These are phyloP conservation scores for Caenorhabditis becei DNA, from an alignment of 2,888 invertebrate species.

Conservation along the genomic window DNA sequence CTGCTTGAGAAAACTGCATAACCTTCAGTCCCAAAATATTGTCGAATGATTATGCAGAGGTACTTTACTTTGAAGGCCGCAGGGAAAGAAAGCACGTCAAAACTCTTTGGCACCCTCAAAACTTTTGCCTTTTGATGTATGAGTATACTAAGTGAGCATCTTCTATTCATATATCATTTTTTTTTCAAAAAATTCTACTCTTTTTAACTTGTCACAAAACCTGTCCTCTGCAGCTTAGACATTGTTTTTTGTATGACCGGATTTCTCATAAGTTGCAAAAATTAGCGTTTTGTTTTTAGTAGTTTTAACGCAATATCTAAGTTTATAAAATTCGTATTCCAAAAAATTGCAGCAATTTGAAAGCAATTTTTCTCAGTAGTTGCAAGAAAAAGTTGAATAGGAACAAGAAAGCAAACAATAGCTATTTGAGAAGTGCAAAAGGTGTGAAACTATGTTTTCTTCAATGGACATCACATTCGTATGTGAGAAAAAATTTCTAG, in stretches of 20 bases:
- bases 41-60: conserved; percentile 57
- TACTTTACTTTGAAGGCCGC: conserved; percentile 28
- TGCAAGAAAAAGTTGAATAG: conserved; percentile 50
- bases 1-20: conserved; percentile 26
- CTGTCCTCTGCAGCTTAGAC: no score
- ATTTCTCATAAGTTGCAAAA: no score
- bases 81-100: conserved; percentile 28
- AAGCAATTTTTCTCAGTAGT: no score
- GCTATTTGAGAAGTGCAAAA: conserved; percentile 47
- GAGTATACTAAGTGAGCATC: conserved; percentile 24
- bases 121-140: conserved; percentile 21
- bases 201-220: background rate
- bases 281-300: no score
- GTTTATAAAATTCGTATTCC: no score
- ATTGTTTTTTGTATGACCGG: no score
- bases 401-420: conserved; percentile 43
- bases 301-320: no score
- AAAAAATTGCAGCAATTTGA: no score
- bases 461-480: conserved; percentile 43
- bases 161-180: conserved; percentile 7
- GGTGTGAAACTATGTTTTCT: conserved; percentile 43
- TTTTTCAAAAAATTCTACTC: background rate
- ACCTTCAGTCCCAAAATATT: conserved; percentile 40
- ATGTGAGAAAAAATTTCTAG: conserved; percentile 12
- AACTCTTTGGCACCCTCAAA: conserved; percentile 26